A percentile compares a stretch with the other conserved stretches of the same genome.
Conservation (phyloP, 2,888 invertebrate species). For the Standfussiana lucernea region DNA sequence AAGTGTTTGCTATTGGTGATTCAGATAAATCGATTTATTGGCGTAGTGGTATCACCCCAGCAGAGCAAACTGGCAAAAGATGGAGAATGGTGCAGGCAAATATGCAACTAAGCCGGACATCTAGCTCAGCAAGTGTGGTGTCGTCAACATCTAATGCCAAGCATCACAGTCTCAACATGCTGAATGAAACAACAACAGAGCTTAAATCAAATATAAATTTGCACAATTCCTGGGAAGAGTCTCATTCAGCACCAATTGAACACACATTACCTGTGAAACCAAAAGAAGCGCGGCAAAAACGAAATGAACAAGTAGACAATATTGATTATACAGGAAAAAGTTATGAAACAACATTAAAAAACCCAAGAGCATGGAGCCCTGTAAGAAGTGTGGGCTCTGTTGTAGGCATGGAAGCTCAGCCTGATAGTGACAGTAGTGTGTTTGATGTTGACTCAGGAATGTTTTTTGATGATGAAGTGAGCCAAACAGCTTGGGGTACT, state of each 20-base stretch:
- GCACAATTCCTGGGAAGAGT: conserved; percentile 92
- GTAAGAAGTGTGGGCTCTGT: conserved; percentile 96
- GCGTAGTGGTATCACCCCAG: conserved; percentile 93
- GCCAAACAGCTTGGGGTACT: conserved; percentile 94
- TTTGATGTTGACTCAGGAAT: conserved; percentile 95
- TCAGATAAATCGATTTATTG: conserved; percentile 95
- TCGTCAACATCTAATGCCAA: conserved; percentile 91
- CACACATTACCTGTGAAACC: conserved; percentile 92
- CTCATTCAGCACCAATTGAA: conserved; percentile 94
- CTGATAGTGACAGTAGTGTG: conserved; percentile 95
- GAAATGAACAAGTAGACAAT: conserved; percentile 81
- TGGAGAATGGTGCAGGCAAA: conserved; percentile 96
- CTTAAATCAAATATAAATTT: conserved; percentile 89
- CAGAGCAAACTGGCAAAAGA: conserved; percentile 96
- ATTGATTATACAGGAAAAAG: conserved; percentile 92
- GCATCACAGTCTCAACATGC: conserved; percentile 92
- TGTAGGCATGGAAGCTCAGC: conserved; percentile 96
- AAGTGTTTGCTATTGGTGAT: conserved; percentile 96
- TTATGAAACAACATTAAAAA: conserved; percentile 93
- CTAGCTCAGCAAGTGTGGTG: conserved; percentile 94
- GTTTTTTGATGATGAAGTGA: conserved; percentile 94
- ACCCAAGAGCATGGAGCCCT: conserved; percentile 96
- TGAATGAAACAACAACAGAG: conserved; percentile 84
- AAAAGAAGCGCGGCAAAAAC: conserved; percentile 80
- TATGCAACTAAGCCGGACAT: conserved; percentile 95